Evolutionary conservation across 1,140 invertebrate genomes (phyloP).

Genomic region (Stratiolaelaps scimitus): DNA sequence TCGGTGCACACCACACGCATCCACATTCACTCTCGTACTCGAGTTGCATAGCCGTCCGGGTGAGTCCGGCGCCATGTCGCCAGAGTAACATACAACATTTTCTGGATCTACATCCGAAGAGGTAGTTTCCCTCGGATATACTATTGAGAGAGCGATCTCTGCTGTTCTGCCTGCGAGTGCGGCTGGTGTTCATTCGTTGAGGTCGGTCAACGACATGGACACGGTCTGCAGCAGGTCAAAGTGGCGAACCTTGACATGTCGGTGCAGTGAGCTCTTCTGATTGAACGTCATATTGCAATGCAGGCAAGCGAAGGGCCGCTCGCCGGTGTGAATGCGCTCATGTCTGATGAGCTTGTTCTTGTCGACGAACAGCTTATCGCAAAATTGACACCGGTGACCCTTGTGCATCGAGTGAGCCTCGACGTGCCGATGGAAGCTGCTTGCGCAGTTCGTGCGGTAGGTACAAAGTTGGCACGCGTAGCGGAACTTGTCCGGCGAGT

Average conservation of each 20-base stretch:
- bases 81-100: too few relatives aligned
- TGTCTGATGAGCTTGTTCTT: slow-evolving; percentile 24
- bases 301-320: slow-evolving; percentile 31
- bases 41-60: too few relatives aligned
- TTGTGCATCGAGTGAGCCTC: slow-evolving; percentile 23
- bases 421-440: slow-evolving; percentile 20
- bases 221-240: slow-evolving; percentile 2
- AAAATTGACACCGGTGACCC: slow-evolving; percentile 19
- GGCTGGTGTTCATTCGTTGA: too few relatives aligned
- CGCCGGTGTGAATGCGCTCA: slow-evolving; percentile 29
- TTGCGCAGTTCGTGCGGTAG: slow-evolving; percentile 9
- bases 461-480: slow-evolving; percentile 13
- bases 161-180: too few relatives aligned
- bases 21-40: too few relatives aligned
- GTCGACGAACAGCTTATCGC: slow-evolving; percentile 20
- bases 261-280: slow-evolving; percentile 19
- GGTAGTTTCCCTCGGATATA: too few relatives aligned
- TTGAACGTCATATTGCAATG: slow-evolving; percentile 30
- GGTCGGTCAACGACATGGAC: slow-evolving; percentile 15
- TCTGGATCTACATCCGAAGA: too few relatives aligned
- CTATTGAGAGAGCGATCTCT: too few relatives aligned
- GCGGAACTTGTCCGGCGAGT: slow-evolving; percentile 22
- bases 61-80: too few relatives aligned
- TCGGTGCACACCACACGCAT: too few relatives aligned
- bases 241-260: slow-evolving; percentile 18